These are phyloP conservation scores for Podabrus alpinus DNA, from an alignment of 2,888 invertebrate species.

Conservation along the genomic window DNA sequence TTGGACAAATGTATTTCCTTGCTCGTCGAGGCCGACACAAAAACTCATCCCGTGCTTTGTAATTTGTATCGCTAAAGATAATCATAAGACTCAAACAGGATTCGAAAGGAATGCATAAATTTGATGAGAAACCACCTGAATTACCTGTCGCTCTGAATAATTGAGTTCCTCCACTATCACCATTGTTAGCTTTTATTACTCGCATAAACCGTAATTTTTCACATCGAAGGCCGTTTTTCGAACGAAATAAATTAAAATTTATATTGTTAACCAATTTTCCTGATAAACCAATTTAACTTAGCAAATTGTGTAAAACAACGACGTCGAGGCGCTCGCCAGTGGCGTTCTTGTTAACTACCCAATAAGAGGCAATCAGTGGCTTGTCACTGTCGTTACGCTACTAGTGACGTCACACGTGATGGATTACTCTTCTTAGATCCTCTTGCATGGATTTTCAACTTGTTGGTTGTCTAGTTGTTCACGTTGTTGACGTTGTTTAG, in stretches of 20 bases:
- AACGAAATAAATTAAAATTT: neutral
- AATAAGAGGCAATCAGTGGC: conserved; percentile 61
- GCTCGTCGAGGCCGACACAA: conserved; percentile 53
- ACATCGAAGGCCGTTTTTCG: neutral
- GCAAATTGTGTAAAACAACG: conserved; percentile 28
- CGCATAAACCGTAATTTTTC: neutral
- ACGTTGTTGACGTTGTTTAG: conserved; percentile 38
- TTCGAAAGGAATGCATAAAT: conserved; percentile 41
- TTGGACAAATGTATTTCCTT: conserved; percentile 58
- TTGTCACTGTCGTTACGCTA: conserved; percentile 56
- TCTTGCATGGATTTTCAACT: conserved; percentile 50
- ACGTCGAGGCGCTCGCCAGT: conserved; percentile 37
- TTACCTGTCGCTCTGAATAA: conserved; percentile 8
- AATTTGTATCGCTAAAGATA: conserved; percentile 57
- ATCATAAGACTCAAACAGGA: conserved; percentile 51
- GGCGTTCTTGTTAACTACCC: conserved; percentile 55
- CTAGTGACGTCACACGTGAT: conserved; percentile 53
- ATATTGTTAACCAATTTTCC: neutral
- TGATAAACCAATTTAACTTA: neutral
- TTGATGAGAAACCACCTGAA: conserved; percentile 33
- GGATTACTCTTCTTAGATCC: conserved; percentile 52
- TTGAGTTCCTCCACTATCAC: neutral
- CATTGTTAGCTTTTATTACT: neutral
- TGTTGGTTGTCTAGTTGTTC: conserved; percentile 49
- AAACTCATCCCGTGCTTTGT: conserved; percentile 55